These are phyloP conservation scores for Yasuhikotakia modesta DNA, from an alignment of 2,797 vertebrate genomes.

Conservation along the genomic window DNA sequence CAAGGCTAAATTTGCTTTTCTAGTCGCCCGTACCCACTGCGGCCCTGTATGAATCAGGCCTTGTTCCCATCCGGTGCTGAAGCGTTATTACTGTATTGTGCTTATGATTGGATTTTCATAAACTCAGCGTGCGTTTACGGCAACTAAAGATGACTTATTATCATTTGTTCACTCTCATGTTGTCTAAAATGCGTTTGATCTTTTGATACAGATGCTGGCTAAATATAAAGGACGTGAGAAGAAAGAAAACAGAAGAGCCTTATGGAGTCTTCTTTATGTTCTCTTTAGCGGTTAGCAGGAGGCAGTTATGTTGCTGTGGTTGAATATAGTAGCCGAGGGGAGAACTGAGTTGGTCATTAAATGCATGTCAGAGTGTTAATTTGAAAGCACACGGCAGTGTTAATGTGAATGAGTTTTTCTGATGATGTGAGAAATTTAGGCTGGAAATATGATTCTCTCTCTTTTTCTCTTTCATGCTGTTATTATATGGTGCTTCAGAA, in stretches of 20 bases:
- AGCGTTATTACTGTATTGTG: conserved; percentile 42
- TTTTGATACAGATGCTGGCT: conserved; percentile 44
- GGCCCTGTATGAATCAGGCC: conserved; percentile 39
- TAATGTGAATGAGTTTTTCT: conserved; percentile 43
- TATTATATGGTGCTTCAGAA: conserved; percentile 29
- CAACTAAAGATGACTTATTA: conserved; percentile 42
- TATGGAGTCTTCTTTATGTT: conserved; percentile 47
- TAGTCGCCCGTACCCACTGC: conserved; percentile 25
- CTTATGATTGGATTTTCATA: conserved; percentile 50
- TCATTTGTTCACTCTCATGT: conserved; percentile 28
- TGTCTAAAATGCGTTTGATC: conserved; percentile 35
- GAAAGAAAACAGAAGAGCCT: conserved; percentile 42
- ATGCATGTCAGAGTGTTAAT: conserved; percentile 45
- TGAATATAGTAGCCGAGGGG: conserved; percentile 27
- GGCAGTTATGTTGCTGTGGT: conserved; percentile 10
- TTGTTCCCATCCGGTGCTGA: conserved; percentile 45
- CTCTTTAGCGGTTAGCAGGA: conserved; percentile 46
- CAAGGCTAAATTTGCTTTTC: conserved; percentile 45
- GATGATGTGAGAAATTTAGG: conserved; percentile 30
- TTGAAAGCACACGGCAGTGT: conserved; percentile 31
- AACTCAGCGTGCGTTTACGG: conserved; percentile 46
- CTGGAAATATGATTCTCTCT: neutral
- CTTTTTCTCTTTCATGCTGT: conserved; percentile 10
- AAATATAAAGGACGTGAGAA: conserved; percentile 34
- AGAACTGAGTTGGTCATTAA: conserved; percentile 43